Evolutionary conservation across 2,888 invertebrate species (phyloP), one percentile per base, ranked within the genome.

Genomic region (Tetropium fuscum): DNA sequence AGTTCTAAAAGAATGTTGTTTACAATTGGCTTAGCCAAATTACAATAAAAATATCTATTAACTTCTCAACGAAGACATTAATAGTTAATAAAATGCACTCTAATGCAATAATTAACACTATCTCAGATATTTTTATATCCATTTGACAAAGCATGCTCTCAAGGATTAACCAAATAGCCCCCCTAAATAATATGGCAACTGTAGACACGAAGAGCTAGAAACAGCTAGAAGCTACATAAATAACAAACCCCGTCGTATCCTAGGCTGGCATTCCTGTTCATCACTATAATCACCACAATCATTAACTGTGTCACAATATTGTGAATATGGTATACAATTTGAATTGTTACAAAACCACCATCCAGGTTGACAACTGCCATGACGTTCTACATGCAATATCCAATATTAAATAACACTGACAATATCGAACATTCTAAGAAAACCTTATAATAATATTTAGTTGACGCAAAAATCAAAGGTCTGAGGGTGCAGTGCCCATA

Each of bases 211-310:
- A 70, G 71, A 63, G 66, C 69, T 69, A 63, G 60, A 59, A 48
- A 64, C 63, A 71, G 60, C 60, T 63, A 69, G 48, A 69, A 71
- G 70, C 67, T 55, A 41, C 60, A 57, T 49, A 45, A n/a, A 27
- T 38, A 76, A 83, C 80, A 79, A 81, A 83, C 81, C 81, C 79
- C 80, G 78, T 80, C 75, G 73, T 81, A 70, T 85, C 85, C 74
- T 83, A 80, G 77, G 81, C 78, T 75, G 80, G 80, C 77, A 84
- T 78, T 84, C 82, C 71, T 15, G 80, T 80, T 90, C 90, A 79
- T 90, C 90, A 72, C 87, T 87, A 76, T 82, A 79, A 78, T 90
- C 88, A 68, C 74, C 79, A 82, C 91, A 91, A 80, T 90, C 86
- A 69, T 76, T 75, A 73, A 74, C 74, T 71, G 84, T 84, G 78